Base-by-base conservation (phyloP, 2,113 vertebrate genomes). In the Ceyx margarethae region DNA sequence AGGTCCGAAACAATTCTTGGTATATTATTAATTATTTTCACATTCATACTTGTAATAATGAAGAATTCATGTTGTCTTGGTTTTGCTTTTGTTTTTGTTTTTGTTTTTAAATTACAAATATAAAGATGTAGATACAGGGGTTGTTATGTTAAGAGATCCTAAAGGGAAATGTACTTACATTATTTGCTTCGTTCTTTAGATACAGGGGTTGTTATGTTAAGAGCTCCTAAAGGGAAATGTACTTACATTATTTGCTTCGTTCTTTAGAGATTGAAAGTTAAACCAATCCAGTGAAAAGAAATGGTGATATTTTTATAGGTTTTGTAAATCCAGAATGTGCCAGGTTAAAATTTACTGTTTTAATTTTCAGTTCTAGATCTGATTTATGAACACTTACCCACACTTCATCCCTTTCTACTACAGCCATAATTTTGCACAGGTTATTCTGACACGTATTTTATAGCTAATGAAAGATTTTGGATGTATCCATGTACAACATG, bases 341-440 rank as follows among this genome's bases (percentile, higher is more conserved):
- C 80, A 85, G 51, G 60, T 81, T 75, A 85, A 85, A 91, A 95
- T 89, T 94, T 92, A 95, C 78, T 82, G 74, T 92, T 95, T 93
- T 87, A 89, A 87, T 94, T 90, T 95, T 94, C 46, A 28, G 57
- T 82, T 91, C 62, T 69, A 8, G 31, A 31, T 60, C 29, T 89
- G 81, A 95, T 95, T 96, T 96, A 92, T 4, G 58, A 73, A 58
- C 86, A 69, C 62, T 90, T 84, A 43, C n/a, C 42, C 53, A 62
- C 33, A 31, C 56, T 90, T 91, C 74, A 84, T 62, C 33, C 77
- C 54, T 87, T 81, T 86, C 50, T 75, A 22, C 60, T 64, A 31
- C 15, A 88, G 76, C 33, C n/a, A 23, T 94, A 91, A 90, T 78
- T 90, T 84, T 90, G 28, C 56, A 51, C 33, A 25, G 43, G 17